Evolutionary conservation across 2,113 vertebrate species (phyloP).

Genomic region (Elanus axillaris): DNA sequence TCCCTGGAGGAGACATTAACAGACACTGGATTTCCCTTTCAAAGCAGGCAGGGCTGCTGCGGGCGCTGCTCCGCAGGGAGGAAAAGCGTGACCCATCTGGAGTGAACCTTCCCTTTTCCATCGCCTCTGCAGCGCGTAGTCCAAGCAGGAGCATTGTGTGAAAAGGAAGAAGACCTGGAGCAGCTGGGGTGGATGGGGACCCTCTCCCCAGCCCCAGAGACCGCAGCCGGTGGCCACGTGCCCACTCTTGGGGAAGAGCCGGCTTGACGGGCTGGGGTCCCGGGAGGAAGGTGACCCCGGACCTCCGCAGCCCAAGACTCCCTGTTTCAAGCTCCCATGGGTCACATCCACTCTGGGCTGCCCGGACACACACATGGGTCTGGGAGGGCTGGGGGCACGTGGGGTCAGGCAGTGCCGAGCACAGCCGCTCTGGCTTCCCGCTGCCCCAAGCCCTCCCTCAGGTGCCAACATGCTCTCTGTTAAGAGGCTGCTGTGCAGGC

Average conservation of each 20-base stretch:
- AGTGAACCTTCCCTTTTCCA: not conserved
- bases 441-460: not conserved
- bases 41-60: not conserved
- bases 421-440: fast-evolving
- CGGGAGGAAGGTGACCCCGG: not conserved
- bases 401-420: not conserved
- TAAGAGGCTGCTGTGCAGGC: not conserved
- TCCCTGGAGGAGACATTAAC: not conserved
- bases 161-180: not conserved
- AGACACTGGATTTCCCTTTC: not conserved
- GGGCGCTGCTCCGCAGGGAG: fast-evolving
- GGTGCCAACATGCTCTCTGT: not conserved
- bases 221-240: fast-evolving
- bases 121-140: fast-evolving
- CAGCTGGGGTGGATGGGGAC: not conserved
- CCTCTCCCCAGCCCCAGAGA: not conserved
- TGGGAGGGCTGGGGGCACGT: fast-evolving
- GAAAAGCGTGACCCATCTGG: fast-evolving
- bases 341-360: not conserved
- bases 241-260: fast-evolving
- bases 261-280: not conserved
- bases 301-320: not conserved
- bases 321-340: fast-evolving
- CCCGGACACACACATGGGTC: not conserved
- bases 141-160: fast-evolving